A percentile compares a stretch with the other conserved stretches of the same genome.
Conservation (phyloP, 1,140 invertebrate genomes). For the Chymomyza costata region DNA sequence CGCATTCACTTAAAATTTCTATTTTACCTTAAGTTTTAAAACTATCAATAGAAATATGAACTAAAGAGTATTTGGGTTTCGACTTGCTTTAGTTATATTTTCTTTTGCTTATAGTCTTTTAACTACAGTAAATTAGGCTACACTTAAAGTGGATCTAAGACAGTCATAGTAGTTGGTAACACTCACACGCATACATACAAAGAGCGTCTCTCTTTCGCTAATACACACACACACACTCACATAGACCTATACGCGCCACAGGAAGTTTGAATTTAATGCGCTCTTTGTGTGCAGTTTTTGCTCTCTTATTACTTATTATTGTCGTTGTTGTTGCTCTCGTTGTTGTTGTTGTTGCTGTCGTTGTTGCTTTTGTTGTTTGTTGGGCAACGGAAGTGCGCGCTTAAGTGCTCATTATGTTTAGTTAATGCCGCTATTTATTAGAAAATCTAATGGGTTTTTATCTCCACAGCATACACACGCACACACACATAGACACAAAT, state of each 20-base stretch:
- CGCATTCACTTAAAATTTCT: too few relatives aligned
- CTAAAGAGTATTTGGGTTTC: slow-evolving; percentile 11
- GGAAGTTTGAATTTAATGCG: slow-evolving; percentile 52
- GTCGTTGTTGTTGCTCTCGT: slow-evolving; percentile 18
- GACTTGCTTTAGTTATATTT: not conserved
- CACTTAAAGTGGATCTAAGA: slow-evolving; percentile 46
- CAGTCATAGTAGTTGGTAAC: slow-evolving; percentile 13
- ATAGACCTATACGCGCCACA: slow-evolving; percentile 7
- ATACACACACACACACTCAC: slow-evolving; percentile 18
- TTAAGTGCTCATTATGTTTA: slow-evolving; percentile 61
- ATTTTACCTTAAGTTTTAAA: too few relatives aligned
- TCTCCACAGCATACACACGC: slow-evolving; percentile 1
- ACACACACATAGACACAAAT: slow-evolving; percentile 15
- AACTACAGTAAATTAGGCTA: slow-evolving; percentile 52
- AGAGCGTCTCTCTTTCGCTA: too few relatives aligned
- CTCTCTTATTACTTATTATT: too few relatives aligned
- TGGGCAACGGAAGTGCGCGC: slow-evolving; percentile 47
- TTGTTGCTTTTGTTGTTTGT: not conserved
- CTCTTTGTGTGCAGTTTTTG: slow-evolving; percentile 7
- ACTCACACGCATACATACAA: slow-evolving; percentile 14
- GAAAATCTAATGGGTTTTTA: slow-evolving; percentile 56
- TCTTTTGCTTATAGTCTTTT: slow-evolving; percentile 37
- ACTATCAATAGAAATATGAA: too few relatives aligned
- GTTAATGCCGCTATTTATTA: slow-evolving; percentile 58
- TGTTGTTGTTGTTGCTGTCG: slow-evolving; percentile 15